Percentiles rank a stretch among this genome's conserved stretches.
Evolutionary conservation across 2,797 vertebrate species (phyloP).

Genomic region (Acipenser transmontanus): DNA sequence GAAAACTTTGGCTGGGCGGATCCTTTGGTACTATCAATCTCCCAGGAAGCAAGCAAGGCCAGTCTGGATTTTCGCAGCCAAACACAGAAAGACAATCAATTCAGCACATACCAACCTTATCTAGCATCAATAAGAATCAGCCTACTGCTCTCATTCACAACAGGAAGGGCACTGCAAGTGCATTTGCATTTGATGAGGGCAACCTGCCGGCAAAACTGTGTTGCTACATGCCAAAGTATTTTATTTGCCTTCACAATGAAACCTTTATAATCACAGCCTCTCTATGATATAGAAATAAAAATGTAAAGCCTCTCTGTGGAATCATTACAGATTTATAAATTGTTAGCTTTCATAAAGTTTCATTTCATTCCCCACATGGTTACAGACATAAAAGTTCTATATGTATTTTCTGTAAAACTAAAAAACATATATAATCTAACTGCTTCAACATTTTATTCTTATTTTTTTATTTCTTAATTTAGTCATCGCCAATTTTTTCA

Average conservation of each 20-base stretch:
- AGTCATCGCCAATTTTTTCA: no score
- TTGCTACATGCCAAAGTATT: conserved; percentile 44
- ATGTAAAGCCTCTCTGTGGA: no score
- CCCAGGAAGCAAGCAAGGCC: conserved; percentile 12
- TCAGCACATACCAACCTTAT: conserved; percentile 37
- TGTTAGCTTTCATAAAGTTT: no score
- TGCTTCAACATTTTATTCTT: no score
- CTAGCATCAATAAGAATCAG: conserved; percentile 27
- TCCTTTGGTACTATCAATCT: conserved; percentile 25
- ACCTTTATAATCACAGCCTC: not conserved
- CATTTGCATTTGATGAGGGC: conserved; percentile 19
- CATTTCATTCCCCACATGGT: no score
- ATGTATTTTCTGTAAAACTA: no score
- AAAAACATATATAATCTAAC: no score
- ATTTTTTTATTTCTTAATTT: no score
- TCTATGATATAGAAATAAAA: not conserved
- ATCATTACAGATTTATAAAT: no score
- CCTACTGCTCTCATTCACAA: conserved; percentile 26
- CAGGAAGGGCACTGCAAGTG: conserved; percentile 28
- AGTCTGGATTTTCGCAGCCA: not conserved
- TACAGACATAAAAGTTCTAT: no score
- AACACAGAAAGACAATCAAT: not conserved
- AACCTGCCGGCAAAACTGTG: conserved; percentile 36
- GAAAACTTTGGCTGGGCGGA: conserved; percentile 22
- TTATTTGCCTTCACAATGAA: conserved; percentile 31